These are phyloP conservation scores for Boloria selene DNA, from an alignment of 2,888 invertebrate species.

Conservation along the genomic window DNA sequence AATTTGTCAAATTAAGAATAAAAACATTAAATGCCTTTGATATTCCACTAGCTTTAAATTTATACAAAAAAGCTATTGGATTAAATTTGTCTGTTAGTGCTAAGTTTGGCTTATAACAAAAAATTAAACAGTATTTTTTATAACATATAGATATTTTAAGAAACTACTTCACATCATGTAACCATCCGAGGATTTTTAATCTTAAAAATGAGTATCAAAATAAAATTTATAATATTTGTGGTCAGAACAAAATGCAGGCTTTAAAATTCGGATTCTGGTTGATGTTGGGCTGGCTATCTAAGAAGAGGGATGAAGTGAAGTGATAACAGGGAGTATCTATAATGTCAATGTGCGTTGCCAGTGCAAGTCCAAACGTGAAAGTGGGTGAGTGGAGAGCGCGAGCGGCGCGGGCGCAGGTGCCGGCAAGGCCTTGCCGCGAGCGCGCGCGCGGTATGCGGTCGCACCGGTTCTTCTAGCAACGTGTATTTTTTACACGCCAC, in stretches of 20 bases:
- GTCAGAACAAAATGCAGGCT: not conserved
- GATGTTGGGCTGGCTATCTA: constrained; percentile 7
- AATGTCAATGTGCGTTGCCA: constrained; percentile 41
- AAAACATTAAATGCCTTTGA: too few relatives aligned
- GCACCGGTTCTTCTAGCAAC: constrained; percentile 80
- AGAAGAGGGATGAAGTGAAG: constrained; percentile 36
- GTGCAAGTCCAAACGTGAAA: constrained; percentile 56
- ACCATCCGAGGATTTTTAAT: constrained; percentile 43
- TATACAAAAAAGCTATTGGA: too few relatives aligned
- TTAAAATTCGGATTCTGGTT: not conserved
- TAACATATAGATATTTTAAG: constrained; percentile 59
- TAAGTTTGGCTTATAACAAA: too few relatives aligned
- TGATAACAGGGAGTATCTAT: constrained; percentile 32
- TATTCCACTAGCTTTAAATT: too few relatives aligned
- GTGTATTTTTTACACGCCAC: constrained; percentile 78
- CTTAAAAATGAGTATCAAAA: constrained; percentile 28
- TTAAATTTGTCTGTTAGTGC: too few relatives aligned
- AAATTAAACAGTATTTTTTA: constrained; percentile 32
- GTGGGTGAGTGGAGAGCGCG: constrained; percentile 57
- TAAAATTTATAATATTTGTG: constrained; percentile 22
- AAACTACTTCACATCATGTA: constrained; percentile 55
- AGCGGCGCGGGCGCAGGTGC: constrained; percentile 55
- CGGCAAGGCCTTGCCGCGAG: constrained; percentile 73
- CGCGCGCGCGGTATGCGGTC: constrained; percentile 78
- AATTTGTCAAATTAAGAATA: too few relatives aligned